Evolutionary conservation across 1,140 invertebrate species (phyloP).

Genomic region (Drosophila auraria): DNA sequence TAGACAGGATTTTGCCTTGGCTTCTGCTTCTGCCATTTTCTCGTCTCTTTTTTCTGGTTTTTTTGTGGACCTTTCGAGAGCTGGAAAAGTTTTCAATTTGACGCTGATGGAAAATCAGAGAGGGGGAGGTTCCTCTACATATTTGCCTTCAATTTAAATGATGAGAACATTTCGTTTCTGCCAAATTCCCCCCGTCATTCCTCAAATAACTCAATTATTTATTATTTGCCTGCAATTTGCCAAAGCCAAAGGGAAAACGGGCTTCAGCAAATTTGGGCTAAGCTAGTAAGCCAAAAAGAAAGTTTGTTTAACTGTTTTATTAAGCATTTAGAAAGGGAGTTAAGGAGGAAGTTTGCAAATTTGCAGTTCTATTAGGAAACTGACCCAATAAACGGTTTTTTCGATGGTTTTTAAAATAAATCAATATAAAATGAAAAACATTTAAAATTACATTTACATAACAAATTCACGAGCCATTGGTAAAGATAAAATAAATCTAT

Average conservation of each 20-base stretch:
- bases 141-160: slow-evolving; percentile 64
- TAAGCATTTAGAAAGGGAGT: slow-evolving; percentile 24
- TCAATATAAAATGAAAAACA: background rate
- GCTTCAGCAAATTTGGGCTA: slow-evolving; percentile 9
- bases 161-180: slow-evolving; percentile 36
- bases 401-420: background rate
- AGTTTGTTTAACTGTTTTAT: slow-evolving; percentile 25
- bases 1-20: slow-evolving; percentile 27
- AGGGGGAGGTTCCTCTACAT: slow-evolving; percentile 29
- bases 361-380: slow-evolving; percentile 6
- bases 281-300: slow-evolving; percentile 4
- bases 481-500: background rate
- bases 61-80: slow-evolving; percentile 35
- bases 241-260: background rate
- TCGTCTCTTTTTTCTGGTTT: background rate
- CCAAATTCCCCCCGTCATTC: slow-evolving; percentile 20
- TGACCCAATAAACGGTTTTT: background rate
- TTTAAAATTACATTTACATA: background rate
- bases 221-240: slow-evolving; percentile 47
- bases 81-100: slow-evolving; percentile 73
- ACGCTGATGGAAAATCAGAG: slow-evolving; percentile 41
- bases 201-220: slow-evolving; percentile 57
- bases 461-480: background rate
- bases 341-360: background rate
- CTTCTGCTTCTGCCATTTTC: slow-evolving; percentile 13